phyloP scores from a whole-genome alignment of 2,113 vertebrate genomes.

The Clarias gariepinus region DNA sequence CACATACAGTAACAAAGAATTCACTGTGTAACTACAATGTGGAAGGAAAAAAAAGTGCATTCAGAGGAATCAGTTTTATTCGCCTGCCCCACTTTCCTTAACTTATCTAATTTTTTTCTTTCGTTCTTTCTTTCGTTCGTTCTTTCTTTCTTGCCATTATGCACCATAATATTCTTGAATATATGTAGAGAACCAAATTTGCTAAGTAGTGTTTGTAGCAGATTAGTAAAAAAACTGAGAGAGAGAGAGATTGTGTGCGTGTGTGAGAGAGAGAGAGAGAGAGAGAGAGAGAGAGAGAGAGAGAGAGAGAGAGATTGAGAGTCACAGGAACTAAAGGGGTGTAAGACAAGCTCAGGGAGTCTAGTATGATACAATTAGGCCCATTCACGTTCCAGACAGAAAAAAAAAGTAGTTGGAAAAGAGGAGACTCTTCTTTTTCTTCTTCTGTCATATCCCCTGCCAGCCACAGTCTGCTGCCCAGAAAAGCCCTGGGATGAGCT shows the following conservation, averaged over 20 bases:
- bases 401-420: neutral
- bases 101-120: neutral
- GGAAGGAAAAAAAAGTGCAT: slow-evolving; percentile 41
- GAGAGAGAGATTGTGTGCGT: slow-evolving; percentile 2
- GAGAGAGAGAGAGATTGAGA: no score
- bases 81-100: slow-evolving; percentile 63
- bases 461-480: neutral
- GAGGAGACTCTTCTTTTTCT: slow-evolving; percentile 14
- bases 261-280: neutral
- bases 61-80: slow-evolving; percentile 60
- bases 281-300: slow-evolving; percentile 2
- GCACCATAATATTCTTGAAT: neutral
- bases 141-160: neutral
- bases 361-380: slow-evolving; percentile 13
- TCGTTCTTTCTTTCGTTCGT: neutral
- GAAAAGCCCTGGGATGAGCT: neutral
- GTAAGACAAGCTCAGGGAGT: neutral
- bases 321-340: neutral
- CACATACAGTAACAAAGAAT: slow-evolving; percentile 34
- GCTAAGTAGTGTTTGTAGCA: slow-evolving; percentile 1
- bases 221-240: neutral
- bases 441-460: slow-evolving; percentile 1
- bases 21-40: slow-evolving; percentile 44
- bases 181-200: neutral
- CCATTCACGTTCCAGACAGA: slow-evolving; percentile 24